These are phyloP conservation scores for Nasonovia ribisnigri DNA, from an alignment of 2,888 invertebrate species.

Conservation along the genomic window DNA sequence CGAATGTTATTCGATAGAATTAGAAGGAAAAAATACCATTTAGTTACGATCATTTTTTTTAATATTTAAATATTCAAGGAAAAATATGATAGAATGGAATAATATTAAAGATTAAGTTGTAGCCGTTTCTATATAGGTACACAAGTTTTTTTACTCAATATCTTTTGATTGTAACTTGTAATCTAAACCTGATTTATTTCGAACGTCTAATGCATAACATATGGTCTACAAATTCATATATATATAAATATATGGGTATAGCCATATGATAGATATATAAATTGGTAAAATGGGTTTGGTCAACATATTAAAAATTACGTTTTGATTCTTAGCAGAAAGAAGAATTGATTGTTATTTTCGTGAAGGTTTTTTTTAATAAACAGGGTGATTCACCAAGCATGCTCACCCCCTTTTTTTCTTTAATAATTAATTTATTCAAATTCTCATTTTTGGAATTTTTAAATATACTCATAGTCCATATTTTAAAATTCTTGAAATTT, in stretches of 20 bases:
- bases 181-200: conserved; percentile 20
- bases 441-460: too few species aligned
- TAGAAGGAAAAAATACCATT: conserved; percentile 6
- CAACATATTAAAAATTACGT: background rate
- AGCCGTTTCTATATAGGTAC: background rate
- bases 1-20: conserved; percentile 16
- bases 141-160: background rate
- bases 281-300: background rate
- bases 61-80: background rate
- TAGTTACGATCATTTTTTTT: conserved; percentile 31
- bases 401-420: too few species aligned
- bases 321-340: background rate
- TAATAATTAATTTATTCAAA: too few species aligned
- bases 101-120: conserved; percentile 21
- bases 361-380: background rate
- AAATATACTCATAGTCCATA: too few species aligned
- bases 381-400: too few species aligned
- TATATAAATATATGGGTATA: too few species aligned
- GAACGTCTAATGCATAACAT: conserved; percentile 8
- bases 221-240: background rate
- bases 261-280: background rate
- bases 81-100: background rate
- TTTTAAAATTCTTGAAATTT: too few species aligned
- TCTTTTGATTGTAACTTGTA: background rate
- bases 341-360: background rate